These are phyloP conservation scores for Megalopta genalis DNA, from an alignment of 1,140 invertebrate genomes.

Conservation along the genomic window DNA sequence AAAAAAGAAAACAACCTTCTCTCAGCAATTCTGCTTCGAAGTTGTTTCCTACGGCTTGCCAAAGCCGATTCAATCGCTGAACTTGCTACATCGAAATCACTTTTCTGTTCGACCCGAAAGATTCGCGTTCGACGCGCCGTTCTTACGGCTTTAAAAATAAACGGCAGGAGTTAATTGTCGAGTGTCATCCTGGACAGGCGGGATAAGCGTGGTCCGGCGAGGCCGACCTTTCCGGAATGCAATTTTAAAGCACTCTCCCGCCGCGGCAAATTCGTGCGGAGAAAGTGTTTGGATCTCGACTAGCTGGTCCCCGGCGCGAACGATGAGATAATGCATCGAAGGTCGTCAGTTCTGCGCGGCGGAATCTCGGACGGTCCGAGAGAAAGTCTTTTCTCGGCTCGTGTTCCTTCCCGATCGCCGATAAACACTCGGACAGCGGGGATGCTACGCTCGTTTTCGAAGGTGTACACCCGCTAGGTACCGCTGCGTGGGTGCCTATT, in stretches of 20 bases:
- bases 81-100: too few species aligned
- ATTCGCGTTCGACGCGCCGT: too few species aligned
- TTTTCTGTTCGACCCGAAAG: too few species aligned
- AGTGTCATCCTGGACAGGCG: neutral
- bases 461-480: too few species aligned
- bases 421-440: neutral
- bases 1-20: too few species aligned
- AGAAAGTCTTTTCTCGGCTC: constrained; percentile 8
- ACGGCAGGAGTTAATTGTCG: too few species aligned
- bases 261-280: constrained; percentile 3
- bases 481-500: constrained; percentile 15
- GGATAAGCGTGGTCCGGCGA: neutral
- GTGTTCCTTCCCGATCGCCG: neutral
- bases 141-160: too few species aligned
- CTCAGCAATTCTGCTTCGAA: too few species aligned
- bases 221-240: neutral
- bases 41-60: too few species aligned
- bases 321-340: constrained; percentile 15
- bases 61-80: too few species aligned
- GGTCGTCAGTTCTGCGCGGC: neutral
- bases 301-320: neutral
- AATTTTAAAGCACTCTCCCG: constrained; percentile 3
- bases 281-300: neutral
- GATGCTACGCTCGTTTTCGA: too few species aligned
- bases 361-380: neutral